Evolutionary conservation across 2,888 invertebrate species (phyloP).

Genomic region (Pammene fasciana): DNA sequence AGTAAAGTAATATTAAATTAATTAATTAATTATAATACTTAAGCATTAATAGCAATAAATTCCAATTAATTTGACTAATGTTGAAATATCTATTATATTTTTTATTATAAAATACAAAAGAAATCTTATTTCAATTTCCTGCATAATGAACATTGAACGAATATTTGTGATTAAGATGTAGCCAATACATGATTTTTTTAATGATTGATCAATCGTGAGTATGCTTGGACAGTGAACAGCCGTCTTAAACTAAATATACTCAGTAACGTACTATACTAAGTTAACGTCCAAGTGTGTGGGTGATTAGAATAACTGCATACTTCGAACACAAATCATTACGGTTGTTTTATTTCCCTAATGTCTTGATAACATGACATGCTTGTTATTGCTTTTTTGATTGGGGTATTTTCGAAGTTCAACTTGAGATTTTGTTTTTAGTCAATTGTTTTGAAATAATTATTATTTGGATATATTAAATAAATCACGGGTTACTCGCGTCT

Average conservation of each 20-base stretch:
- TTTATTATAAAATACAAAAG: too few species aligned
- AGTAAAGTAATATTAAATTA: too few species aligned
- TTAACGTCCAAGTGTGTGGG: constrained; percentile 34
- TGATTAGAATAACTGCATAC: constrained; percentile 38
- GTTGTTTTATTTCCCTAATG: constrained; percentile 32
- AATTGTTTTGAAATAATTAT: neutral
- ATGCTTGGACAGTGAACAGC: constrained; percentile 23
- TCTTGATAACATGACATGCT: constrained; percentile 32
- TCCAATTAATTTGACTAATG: too few species aligned
- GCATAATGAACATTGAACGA: too few species aligned
- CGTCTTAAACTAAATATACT: constrained; percentile 2
- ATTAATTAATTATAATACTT: too few species aligned
- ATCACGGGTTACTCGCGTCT: too few species aligned
- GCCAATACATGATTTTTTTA: neutral
- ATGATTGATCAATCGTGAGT: neutral
- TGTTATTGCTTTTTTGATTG: constrained; percentile 25
- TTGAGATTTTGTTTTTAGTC: neutral
- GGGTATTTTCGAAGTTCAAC: neutral
- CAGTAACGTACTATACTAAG: constrained; percentile 14
- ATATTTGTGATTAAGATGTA: too few species aligned
- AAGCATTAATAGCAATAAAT: too few species aligned
- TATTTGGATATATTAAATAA: neutral
- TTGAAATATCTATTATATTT: too few species aligned
- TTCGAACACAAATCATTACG: constrained; percentile 36
- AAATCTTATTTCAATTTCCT: too few species aligned